Evolutionary conservation across 2,888 invertebrate genomes (phyloP).

Genomic region (Xestoiulus laeticollis): DNA sequence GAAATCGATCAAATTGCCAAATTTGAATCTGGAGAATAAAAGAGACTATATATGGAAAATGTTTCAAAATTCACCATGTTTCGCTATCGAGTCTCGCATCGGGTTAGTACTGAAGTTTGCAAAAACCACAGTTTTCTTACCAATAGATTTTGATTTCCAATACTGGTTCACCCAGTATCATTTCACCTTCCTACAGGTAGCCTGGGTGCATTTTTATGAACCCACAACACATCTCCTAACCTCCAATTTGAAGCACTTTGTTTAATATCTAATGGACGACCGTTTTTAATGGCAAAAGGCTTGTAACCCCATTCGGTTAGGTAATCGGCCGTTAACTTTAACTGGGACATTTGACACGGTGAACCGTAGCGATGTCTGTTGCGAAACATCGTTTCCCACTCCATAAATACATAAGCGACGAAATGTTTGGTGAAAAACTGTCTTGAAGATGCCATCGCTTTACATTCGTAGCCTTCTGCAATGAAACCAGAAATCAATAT

Average conservation of each 20-base stretch:
- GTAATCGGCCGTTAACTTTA: slow-evolving; percentile 53
- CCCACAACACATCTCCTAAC: slow-evolving; percentile 51
- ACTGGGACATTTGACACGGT: slow-evolving; percentile 58
- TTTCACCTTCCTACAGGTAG: slow-evolving; percentile 47
- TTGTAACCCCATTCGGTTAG: slow-evolving; percentile 31
- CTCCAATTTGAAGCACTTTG: slow-evolving; percentile 42
- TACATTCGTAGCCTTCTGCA: slow-evolving; percentile 62
- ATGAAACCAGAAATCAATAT: not conserved
- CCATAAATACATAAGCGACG: slow-evolving; percentile 61
- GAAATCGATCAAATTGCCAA: not conserved
- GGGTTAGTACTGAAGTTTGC: not conserved
- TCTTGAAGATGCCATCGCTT: slow-evolving; percentile 58
- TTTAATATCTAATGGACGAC: slow-evolving; percentile 31
- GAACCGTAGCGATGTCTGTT: slow-evolving; percentile 57
- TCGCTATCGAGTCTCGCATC: not conserved
- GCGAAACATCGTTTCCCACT: slow-evolving; percentile 61
- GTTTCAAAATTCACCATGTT: slow-evolving; percentile 16
- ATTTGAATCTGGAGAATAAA: not conserved
- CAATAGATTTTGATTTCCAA: not conserved
- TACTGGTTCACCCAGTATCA: not conserved
- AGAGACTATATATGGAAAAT: slow-evolving; percentile 5
- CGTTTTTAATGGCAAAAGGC: slow-evolving; percentile 31
- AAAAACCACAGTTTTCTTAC: not conserved
- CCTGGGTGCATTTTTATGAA: slow-evolving; percentile 46
- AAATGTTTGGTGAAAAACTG: slow-evolving; percentile 58